A percentile compares a stretch with the other conserved stretches of the same genome.
phyloP scores from a whole-genome alignment of 2,113 vertebrate genomes.

The Syngnathoides biaculeatus region DNA sequence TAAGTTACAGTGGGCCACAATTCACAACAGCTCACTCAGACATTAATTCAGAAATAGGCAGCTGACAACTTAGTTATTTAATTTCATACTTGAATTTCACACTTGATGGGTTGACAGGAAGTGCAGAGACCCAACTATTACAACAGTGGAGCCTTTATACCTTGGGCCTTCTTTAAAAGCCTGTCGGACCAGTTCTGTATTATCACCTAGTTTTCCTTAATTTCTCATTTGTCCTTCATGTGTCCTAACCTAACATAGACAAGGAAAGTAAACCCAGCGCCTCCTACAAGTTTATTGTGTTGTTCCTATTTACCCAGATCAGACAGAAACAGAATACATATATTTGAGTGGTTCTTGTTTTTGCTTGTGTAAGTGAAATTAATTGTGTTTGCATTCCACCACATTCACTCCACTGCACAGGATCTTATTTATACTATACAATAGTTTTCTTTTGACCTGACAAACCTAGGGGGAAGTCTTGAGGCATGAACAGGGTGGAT shows the following conservation, averaged over 20 bases:
- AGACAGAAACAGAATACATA: too few species aligned
- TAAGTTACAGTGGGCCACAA: not conserved
- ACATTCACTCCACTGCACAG: not conserved
- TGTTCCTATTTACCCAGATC: too few species aligned
- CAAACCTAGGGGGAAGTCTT: not conserved
- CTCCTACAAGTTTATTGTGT: too few species aligned
- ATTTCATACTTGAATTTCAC: too few species aligned
- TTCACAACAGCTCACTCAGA: not conserved
- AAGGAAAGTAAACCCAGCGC: too few species aligned
- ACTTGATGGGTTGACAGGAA: not conserved
- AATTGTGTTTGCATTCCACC: not conserved
- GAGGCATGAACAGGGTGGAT: conserved; percentile 38
- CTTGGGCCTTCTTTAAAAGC: too few species aligned
- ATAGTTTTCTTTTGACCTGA: conserved; percentile 14
- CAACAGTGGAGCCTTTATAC: too few species aligned
- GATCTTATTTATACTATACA: conserved; percentile 6
- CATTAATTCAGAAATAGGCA: not conserved
- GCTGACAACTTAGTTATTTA: not conserved
- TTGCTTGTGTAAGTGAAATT: not conserved
- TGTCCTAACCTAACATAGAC: too few species aligned
- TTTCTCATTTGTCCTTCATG: too few species aligned
- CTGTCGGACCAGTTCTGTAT: too few species aligned
- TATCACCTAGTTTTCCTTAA: not conserved
- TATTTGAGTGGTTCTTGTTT: not conserved
- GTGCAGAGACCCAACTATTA: too few species aligned